phyloP scores from a whole-genome alignment of 2,113 vertebrate species.

The Sylvilagus bachmani region DNA sequence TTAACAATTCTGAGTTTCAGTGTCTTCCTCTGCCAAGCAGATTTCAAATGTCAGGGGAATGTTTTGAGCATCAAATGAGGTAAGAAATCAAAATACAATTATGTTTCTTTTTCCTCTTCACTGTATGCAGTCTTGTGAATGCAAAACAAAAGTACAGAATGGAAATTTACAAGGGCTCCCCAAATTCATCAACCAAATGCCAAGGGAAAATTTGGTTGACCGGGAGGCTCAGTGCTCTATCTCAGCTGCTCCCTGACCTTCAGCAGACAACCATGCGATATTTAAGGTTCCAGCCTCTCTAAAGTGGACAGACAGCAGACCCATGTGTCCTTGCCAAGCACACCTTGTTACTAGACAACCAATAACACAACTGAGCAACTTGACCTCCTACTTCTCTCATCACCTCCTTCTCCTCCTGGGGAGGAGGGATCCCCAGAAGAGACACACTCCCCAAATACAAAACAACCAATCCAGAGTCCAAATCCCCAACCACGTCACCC shows the following conservation, averaged over 20 bases:
- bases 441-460: not conserved
- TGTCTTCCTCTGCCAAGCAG: constrained; percentile 8
- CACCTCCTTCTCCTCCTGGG: not conserved
- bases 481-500: not conserved
- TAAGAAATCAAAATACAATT: constrained; percentile 43
- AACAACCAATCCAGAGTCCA: not conserved
- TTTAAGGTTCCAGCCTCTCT: not conserved
- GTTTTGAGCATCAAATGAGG: constrained; percentile 46
- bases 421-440: not conserved
- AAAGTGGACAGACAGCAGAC: not conserved
- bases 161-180: not conserved
- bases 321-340: too few relatives aligned
- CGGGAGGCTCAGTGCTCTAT: not conserved
- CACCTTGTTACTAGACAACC: not conserved
- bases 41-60: constrained; percentile 42
- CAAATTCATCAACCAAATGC: not conserved
- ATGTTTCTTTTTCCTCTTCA: not conserved
- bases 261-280: too few relatives aligned
- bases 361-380: not conserved
- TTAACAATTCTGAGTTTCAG: not conserved
- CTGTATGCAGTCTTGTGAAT: not conserved
- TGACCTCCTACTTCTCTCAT: accelerated
- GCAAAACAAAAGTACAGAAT: not conserved
- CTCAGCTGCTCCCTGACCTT: not conserved
- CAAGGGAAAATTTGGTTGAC: not conserved